Evolutionary conservation across 2,113 vertebrate species (phyloP).

Genomic region (Cebus imitator): DNA sequence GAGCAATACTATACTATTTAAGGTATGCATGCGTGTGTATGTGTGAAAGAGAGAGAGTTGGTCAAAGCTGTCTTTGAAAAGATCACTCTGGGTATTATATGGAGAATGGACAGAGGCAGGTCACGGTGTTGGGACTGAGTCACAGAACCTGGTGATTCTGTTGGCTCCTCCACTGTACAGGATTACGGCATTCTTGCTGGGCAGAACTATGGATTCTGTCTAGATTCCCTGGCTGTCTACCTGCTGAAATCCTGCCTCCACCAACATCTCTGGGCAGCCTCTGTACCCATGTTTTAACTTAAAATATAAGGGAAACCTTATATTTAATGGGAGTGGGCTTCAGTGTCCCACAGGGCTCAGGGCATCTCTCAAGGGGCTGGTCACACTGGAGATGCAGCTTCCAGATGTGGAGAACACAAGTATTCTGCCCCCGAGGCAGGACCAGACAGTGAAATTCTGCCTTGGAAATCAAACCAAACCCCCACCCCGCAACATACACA

Average conservation of each 20-base stretch:
- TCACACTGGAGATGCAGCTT: neutral
- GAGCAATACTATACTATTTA: neutral
- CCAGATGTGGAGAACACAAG: neutral
- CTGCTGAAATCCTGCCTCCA: neutral
- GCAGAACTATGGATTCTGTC: neutral
- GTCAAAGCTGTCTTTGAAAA: neutral
- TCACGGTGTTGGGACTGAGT: neutral
- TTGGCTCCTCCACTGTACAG: neutral
- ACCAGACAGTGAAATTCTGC: neutral
- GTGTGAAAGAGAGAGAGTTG: neutral
- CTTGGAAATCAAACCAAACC: constrained; percentile 33
- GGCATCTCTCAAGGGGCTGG: neutral
- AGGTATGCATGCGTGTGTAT: neutral
- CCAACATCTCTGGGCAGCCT: neutral
- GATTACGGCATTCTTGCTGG: accelerated
- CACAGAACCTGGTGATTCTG: neutral
- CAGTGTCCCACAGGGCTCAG: neutral
- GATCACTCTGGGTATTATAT: neutral
- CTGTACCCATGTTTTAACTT: neutral
- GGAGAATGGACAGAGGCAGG: too few relatives aligned
- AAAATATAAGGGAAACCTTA: too few relatives aligned
- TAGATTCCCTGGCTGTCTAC: neutral
- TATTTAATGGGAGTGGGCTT: neutral
- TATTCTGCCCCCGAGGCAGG: neutral
- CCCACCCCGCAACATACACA: too few relatives aligned